A percentile compares a stretch with the other conserved stretches of the same genome.
Evolutionary conservation across 2,797 vertebrate genomes (phyloP).

Genomic region (Meriones psammophilus): DNA sequence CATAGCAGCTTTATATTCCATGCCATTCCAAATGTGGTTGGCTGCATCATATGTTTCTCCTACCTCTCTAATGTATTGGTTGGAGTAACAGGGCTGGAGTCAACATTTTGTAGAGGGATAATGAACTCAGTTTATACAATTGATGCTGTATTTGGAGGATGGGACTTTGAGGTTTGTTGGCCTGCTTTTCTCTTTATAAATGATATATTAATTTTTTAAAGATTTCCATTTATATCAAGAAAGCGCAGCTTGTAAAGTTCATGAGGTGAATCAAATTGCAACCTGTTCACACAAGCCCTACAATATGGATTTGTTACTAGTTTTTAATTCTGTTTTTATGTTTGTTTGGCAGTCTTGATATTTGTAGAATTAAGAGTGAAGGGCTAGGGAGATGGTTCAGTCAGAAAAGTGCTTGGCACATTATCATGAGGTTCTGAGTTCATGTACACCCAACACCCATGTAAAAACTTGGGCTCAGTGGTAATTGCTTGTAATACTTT

Average conservation of each 20-base stretch:
- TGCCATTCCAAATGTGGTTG: background rate
- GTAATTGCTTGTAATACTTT: background rate
- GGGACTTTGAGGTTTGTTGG: background rate
- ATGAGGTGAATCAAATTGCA: conserved; percentile 15
- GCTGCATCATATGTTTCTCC: background rate
- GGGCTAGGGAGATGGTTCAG: background rate
- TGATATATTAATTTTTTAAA: background rate
- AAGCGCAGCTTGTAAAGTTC: conserved; percentile 50
- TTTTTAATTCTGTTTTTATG: conserved; percentile 3
- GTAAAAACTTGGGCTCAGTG: background rate
- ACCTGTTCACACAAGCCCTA: background rate
- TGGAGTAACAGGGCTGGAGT: background rate
- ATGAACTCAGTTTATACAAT: conserved; percentile 38
- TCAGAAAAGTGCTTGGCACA: background rate
- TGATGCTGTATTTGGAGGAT: conserved; percentile 7
- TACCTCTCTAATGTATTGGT: background rate
- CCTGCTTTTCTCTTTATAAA: background rate
- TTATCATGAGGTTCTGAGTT: background rate
- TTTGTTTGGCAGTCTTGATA: background rate
- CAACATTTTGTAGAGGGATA: background rate
- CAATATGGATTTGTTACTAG: background rate
- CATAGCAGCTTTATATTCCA: conserved; percentile 21
- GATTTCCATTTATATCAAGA: conserved; percentile 20
- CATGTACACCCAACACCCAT: background rate
- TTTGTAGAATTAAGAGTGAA: conserved; percentile 4